Percentiles rank a stretch among this genome's conserved stretches.
These are phyloP conservation scores for Cryptotis parvus DNA, from an alignment of 2,113 vertebrate species.

Conservation along the genomic window DNA sequence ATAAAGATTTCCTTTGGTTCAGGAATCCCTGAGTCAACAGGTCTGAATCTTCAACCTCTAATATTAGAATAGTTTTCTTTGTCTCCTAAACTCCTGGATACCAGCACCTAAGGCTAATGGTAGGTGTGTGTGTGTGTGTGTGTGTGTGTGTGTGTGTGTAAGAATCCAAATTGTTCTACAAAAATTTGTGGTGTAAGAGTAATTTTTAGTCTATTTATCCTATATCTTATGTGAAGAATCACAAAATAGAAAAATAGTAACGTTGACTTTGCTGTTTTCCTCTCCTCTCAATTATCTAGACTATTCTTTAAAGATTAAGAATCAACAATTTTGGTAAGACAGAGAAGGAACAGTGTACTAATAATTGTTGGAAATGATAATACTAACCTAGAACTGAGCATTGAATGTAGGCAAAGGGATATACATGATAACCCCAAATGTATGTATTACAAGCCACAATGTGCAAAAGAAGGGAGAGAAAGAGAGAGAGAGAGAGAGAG, in stretches of 20 bases:
- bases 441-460: too few species aligned
- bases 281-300: conserved; percentile 21
- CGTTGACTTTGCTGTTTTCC: not conserved
- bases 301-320: not conserved
- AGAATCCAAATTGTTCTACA: not conserved
- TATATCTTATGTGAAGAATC: conserved; percentile 5
- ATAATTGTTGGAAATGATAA: too few species aligned
- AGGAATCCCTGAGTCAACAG: not conserved
- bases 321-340: conserved; percentile 4
- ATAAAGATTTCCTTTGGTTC: not conserved
- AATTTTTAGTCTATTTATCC: not conserved
- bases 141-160: too few species aligned
- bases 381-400: too few species aligned
- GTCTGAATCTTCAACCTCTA: not conserved
- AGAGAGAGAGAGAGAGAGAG: too few species aligned
- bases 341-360: too few species aligned
- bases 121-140: not conserved
- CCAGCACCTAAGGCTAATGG: not conserved
- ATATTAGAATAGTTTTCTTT: not conserved
- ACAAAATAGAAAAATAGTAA: conserved; percentile 50
- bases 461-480: too few species aligned
- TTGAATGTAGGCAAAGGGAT: too few species aligned
- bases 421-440: too few species aligned
- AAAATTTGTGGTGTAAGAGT: too few species aligned
- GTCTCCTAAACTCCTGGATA: not conserved